These are phyloP conservation scores for Camponotus fellah DNA, from an alignment of 2,888 invertebrate genomes.

Conservation along the genomic window DNA sequence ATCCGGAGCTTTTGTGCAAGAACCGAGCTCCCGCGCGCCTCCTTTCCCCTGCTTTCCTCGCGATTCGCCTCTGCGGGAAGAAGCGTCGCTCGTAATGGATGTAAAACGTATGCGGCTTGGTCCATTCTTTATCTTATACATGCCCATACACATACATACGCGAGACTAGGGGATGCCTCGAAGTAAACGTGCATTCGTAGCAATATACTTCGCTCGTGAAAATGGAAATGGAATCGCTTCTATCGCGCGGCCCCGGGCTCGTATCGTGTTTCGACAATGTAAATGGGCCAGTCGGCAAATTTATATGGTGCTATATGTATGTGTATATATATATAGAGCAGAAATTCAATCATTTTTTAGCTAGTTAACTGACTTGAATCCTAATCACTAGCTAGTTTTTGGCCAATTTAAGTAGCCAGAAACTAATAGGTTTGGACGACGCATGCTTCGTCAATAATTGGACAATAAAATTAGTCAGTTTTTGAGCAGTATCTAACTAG, in stretches of 20 bases:
- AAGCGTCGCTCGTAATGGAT: conserved; percentile 59
- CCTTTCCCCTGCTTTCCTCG: background rate
- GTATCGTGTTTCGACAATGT: conserved; percentile 57
- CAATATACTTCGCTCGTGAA: conserved; percentile 53
- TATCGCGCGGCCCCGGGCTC: conserved; percentile 29
- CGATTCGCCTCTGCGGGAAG: conserved; percentile 38
- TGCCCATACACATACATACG: background rate
- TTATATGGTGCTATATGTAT: conserved; percentile 30
- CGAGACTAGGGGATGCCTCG: conserved; percentile 23
- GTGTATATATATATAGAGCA: background rate
- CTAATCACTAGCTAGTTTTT: too few species aligned
- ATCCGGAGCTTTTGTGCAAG: conserved; percentile 50
- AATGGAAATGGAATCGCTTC: conserved; percentile 60
- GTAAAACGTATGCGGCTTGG: conserved; percentile 60
- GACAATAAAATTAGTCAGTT: too few species aligned
- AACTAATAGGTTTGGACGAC: too few species aligned
- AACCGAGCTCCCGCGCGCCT: conserved; percentile 2
- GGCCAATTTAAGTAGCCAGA: too few species aligned
- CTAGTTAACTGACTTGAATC: too few species aligned
- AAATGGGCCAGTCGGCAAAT: conserved; percentile 59
- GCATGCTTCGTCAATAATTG: too few species aligned
- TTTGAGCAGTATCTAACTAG: too few species aligned
- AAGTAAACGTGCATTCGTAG: conserved; percentile 51
- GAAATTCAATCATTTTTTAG: too few species aligned
- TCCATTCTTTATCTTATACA: conserved; percentile 55